Evolutionary conservation across 2,113 vertebrate genomes (phyloP), one percentile per base, ranked within the genome.

Genomic region (Tricholaema leucomelas): DNA sequence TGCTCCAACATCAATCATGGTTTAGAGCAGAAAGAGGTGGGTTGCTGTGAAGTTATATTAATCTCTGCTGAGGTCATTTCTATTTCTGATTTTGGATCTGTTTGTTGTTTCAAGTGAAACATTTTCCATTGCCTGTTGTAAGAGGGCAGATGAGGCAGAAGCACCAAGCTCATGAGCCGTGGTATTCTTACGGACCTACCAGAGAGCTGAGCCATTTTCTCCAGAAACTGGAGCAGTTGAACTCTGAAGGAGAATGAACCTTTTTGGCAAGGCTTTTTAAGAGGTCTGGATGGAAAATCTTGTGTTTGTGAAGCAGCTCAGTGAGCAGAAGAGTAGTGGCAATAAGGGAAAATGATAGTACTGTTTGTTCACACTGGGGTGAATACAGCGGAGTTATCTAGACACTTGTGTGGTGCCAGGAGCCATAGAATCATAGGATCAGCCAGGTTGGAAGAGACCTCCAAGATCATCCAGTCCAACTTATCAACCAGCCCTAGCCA

Each of bases 41-140:
- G 27, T 73, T 95, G 94, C 88, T 93, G 48, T 80, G 77, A 81
- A 80, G 93, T 80, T 93, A 56, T 85, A 92, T 92, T 96, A 74
- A 85, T 83, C 64, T 80, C 88, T 80, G 44, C 78, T 91, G 92
- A 94, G 81, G 77, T 94, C 81, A 94, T 94, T 95, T 95, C 94
- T 94, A 87, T 89, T 96, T 95, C 82, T 94, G 76, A 93, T 89
- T 92, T 92, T 70, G 54, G 83, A 83, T 90, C 82, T 93, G 92
- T 95, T 91, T 94, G 95, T 95, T 95, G 74, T 76, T 94, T 93
- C 89, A 93, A 91, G 78, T 85, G 69, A 92, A 92, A 93, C 89
- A 95, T 96, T 96, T 96, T 96, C 92, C 91, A 91, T 82, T 93
- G 87, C 91, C 54, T 92, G 76, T 86, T 77, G 82, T 93, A 90